phyloP scores from a whole-genome alignment of 2,888 invertebrate genomes.

The Stenodema calcarata region DNA sequence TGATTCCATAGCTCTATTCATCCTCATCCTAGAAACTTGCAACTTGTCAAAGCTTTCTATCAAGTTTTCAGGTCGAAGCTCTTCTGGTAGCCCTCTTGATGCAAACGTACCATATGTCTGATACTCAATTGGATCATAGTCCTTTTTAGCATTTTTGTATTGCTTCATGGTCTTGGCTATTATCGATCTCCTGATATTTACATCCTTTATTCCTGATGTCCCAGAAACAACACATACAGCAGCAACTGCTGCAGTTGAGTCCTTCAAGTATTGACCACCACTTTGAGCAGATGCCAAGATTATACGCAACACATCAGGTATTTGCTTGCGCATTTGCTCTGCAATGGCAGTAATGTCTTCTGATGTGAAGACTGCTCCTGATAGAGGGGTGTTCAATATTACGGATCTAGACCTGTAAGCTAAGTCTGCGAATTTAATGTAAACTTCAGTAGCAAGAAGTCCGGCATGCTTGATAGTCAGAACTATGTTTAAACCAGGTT shows the following conservation, averaged over 20 bases:
- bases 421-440: not conserved
- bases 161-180: conserved; percentile 14
- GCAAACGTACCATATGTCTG: not conserved
- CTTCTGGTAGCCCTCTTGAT: not conserved
- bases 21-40: not conserved
- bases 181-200: not conserved
- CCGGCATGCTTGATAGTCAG: not conserved
- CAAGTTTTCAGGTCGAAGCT: not conserved
- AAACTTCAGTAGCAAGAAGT: not conserved
- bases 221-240: not conserved
- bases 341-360: not conserved
- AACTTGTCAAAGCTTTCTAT: not conserved
- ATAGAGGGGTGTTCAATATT: not conserved
- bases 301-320: not conserved
- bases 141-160: not conserved
- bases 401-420: not conserved
- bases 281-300: not conserved
- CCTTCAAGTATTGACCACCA: not conserved
- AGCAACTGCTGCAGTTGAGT: not conserved
- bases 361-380: not conserved
- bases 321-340: no score
- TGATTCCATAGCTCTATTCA: no score
- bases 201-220: not conserved
- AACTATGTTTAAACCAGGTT: not conserved
- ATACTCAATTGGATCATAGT: not conserved